Evolutionary conservation across 1,140 invertebrate species (phyloP).

Genomic region (Neotoxoptera formosana): DNA sequence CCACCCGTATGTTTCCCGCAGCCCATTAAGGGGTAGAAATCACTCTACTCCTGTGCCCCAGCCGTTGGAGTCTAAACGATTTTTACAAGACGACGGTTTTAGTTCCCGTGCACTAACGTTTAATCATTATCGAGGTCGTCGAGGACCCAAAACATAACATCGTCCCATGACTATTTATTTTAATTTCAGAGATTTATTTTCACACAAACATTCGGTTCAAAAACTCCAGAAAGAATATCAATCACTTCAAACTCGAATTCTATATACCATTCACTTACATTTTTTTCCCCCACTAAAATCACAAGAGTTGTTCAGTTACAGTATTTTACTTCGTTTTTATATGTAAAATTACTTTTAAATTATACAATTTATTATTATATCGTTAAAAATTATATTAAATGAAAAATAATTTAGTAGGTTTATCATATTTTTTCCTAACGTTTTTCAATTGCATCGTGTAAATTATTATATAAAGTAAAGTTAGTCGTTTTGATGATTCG

Average conservation of each 20-base stretch:
- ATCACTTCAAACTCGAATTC: neutral
- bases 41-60: neutral
- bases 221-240: neutral
- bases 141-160: neutral
- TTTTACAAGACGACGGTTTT: constrained; percentile 18
- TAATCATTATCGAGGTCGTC: constrained; percentile 38
- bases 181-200: constrained; percentile 11
- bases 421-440: neutral
- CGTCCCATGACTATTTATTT: neutral
- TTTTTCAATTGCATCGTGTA: neutral
- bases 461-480: neutral
- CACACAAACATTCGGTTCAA: neutral
- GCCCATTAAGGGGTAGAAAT: constrained; percentile 35
- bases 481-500: neutral
- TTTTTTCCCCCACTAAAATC: neutral
- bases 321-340: neutral
- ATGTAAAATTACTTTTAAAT: neutral
- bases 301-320: neutral
- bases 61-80: constrained; percentile 26
- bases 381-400: neutral
- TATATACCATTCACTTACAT: neutral
- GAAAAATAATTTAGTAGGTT: neutral
- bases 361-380: neutral
- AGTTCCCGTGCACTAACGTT: neutral
- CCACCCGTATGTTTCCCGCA: constrained; percentile 38